Conservation (phyloP, 2,113 vertebrate species). For the Nesoenas mayeri region DNA sequence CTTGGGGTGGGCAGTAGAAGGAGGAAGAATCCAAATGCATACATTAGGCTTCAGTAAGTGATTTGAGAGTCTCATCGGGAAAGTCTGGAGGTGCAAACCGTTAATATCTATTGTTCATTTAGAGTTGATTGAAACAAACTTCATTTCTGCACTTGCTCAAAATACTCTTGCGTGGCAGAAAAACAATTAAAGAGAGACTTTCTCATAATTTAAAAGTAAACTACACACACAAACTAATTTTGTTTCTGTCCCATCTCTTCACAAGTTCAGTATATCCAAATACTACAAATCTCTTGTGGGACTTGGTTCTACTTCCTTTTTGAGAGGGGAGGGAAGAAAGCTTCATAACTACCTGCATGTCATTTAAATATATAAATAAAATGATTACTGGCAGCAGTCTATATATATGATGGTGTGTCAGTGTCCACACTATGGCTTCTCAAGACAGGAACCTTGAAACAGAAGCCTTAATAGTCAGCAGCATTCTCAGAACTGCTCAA, state of each 20-base stretch:
- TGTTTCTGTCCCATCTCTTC: background rate
- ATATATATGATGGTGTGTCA: rapidly evolving
- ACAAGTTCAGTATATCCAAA: background rate
- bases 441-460: background rate
- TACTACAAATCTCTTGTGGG: background rate
- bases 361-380: background rate
- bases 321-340: background rate
- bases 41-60: background rate
- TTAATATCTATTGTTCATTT: background rate
- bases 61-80: background rate
- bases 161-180: background rate
- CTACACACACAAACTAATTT: background rate
- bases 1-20: background rate
- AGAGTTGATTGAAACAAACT: background rate
- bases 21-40: background rate
- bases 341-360: rapidly evolving
- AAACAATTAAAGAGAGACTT: background rate
- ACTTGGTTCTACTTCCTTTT: background rate
- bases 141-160: background rate
- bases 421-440: background rate
- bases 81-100: background rate
- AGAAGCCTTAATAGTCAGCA: background rate
- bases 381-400: background rate
- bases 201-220: background rate
- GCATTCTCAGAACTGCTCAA: background rate